These are phyloP conservation scores for Bufo gargarizans DNA, from an alignment of 2,113 vertebrate genomes.

Conservation along the genomic window DNA sequence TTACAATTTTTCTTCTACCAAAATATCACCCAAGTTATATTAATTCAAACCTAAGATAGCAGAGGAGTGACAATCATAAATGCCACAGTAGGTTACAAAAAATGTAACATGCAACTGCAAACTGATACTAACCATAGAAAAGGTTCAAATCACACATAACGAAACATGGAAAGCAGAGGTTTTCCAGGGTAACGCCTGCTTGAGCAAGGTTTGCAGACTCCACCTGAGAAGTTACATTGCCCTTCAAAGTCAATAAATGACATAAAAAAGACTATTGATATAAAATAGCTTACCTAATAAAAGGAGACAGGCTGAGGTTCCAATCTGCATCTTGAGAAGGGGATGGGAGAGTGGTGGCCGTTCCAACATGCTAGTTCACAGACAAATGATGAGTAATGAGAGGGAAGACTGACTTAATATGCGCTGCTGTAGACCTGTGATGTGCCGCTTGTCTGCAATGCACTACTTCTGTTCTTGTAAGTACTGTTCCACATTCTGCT, in stretches of 20 bases:
- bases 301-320: not conserved
- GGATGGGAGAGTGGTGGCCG: not conserved
- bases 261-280: not conserved
- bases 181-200: not conserved
- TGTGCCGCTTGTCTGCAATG: not conserved
- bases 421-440: not conserved
- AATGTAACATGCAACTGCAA: not conserved
- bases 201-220: not conserved
- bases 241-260: not conserved
- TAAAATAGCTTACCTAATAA: conserved; percentile 35
- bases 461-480: not conserved
- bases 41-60: not conserved
- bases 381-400: not conserved
- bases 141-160: not conserved
- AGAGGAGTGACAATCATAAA: not conserved
- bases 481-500: conserved; percentile 14
- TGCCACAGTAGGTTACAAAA: not conserved
- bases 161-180: not conserved
- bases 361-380: not conserved
- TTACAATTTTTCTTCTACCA: not conserved
- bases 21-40: not conserved
- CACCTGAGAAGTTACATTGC: not conserved
- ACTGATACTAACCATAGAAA: not conserved
- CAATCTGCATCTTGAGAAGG: not conserved
- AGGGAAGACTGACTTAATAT: too few relatives aligned